A percentile compares a stretch with the other conserved stretches of the same genome.
Conservation (phyloP, 2,113 vertebrate species). For the Vidua macroura region DNA sequence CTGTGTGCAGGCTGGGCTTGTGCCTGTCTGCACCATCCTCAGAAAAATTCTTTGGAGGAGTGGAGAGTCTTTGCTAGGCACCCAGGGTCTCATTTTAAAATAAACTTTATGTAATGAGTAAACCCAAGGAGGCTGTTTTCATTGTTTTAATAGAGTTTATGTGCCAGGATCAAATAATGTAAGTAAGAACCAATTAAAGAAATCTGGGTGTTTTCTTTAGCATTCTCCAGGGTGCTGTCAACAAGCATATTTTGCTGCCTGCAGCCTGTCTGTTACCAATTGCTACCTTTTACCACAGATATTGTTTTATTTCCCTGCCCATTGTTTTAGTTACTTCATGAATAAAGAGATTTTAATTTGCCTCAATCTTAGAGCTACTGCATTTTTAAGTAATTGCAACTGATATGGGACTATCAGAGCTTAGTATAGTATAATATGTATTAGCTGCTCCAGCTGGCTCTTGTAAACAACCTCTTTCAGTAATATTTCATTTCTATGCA, state of each 20-base stretch:
- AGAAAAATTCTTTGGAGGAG: not conserved
- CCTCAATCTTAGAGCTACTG: not conserved
- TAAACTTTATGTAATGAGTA: not conserved
- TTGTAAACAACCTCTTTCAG: constrained; percentile 41
- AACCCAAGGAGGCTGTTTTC: not conserved
- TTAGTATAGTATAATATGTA: constrained; percentile 42
- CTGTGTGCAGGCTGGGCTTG: not conserved
- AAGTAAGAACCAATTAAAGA: constrained; percentile 12
- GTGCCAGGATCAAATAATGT: not conserved
- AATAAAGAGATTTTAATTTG: constrained; percentile 41
- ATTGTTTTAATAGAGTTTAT: not conserved
- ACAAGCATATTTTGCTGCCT: not conserved
- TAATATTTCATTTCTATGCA: constrained; percentile 57
- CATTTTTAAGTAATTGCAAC: constrained; percentile 48
- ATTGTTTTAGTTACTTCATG: constrained; percentile 32
- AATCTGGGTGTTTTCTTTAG: not conserved
- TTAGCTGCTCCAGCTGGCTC: constrained; percentile 24
- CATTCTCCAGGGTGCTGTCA: not conserved
- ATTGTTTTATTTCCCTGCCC: constrained; percentile 12
- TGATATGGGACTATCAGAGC: constrained; percentile 16
- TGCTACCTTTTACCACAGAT: not conserved
- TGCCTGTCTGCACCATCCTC: rapidly evolving
- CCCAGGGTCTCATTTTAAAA: not conserved
- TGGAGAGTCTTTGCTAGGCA: not conserved
- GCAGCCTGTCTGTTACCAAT: not conserved